These are phyloP conservation scores for Scaeva pyrastri DNA, from an alignment of 2,888 invertebrate genomes.

Conservation along the genomic window DNA sequence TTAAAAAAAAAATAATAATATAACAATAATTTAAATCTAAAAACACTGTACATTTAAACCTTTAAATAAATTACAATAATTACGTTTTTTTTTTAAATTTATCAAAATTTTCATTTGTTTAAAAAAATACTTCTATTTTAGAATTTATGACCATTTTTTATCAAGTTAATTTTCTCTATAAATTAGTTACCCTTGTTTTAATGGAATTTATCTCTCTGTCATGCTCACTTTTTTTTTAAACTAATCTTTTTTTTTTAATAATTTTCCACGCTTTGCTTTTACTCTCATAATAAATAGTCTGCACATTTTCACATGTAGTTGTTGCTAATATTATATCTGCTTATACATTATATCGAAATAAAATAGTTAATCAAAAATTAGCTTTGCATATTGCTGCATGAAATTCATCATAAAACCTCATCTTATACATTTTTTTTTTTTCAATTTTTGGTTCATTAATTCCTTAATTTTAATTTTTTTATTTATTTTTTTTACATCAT, in stretches of 20 bases:
- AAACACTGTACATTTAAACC: too few species aligned
- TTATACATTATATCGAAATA: too few species aligned
- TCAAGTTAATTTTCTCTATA: too few species aligned
- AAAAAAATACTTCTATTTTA: too few species aligned
- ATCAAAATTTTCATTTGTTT: too few species aligned
- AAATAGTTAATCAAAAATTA: not conserved
- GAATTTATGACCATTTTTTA: too few species aligned
- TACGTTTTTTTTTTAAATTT: too few species aligned
- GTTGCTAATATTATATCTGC: slow-evolving; percentile 50
- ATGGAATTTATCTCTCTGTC: not conserved
- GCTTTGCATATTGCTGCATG: slow-evolving; percentile 29
- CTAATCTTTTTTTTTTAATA: not conserved
- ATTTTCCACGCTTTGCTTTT: slow-evolving; percentile 17
- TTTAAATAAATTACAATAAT: too few species aligned
- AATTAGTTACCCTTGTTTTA: too few species aligned
- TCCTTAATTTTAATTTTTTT: slow-evolving; percentile 26
- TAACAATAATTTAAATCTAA: too few species aligned
- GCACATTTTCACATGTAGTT: slow-evolving; percentile 70
- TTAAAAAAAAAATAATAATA: too few species aligned
- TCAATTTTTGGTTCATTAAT: slow-evolving; percentile 15
- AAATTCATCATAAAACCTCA: slow-evolving; percentile 17
- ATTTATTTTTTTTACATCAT: slow-evolving; percentile 45
- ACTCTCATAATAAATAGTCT: slow-evolving; percentile 41
- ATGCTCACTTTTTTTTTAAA: not conserved
- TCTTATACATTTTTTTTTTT: slow-evolving; percentile 11